Base-by-base conservation (phyloP, 2,888 invertebrate species). In the Lepetodrilus schrolli region DNA sequence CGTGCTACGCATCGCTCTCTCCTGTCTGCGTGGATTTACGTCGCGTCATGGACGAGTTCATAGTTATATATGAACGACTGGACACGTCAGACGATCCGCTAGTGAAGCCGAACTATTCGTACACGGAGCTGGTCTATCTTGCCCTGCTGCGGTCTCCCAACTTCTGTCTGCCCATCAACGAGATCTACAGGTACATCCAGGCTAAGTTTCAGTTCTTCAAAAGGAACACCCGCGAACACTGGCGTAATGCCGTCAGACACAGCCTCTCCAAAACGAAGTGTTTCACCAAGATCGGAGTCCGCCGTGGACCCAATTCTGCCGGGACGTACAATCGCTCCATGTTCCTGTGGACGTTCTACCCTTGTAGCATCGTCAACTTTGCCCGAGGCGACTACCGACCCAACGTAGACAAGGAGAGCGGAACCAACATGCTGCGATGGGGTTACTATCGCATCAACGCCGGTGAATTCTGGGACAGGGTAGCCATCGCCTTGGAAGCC, bases 171-270 rank as follows among this genome's bases (percentile, higher is more conserved):
- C 84, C 84, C 0, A 83, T 85, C 10, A 77, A 80, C 10, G 82
- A 83, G 66, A 84, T 83, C 21, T 83, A 82, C 71, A 81, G 47
- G 49, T 85, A 85, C 66, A 83, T 85, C 13, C 78, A 80, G 73
- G 74, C 74, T 37, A 70, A 83, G 50, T 85, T 84, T 73, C 37
- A 77, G 20, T 85, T 81, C 74, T 84, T 83, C 75, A 73, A 78
- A 65, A 78, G 79, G 17, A 80, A 81, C 2, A 79, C 79, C 7
- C 76, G 82, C 1, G 79, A 80, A 68, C 82, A 83, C 70, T 85
- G 85, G 85, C 83, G 80, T 38, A 85, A 84, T 68, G 85, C 85
- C 5, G 82, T 84, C 1, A 77, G 85, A 47, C 85, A 85, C 70
- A 85, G 84, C 38, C 75, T 85, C 49, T 83, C 84, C 13, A 85